Conservation (phyloP, 2,888 invertebrate species). For the Oasisia sp. region DNA sequence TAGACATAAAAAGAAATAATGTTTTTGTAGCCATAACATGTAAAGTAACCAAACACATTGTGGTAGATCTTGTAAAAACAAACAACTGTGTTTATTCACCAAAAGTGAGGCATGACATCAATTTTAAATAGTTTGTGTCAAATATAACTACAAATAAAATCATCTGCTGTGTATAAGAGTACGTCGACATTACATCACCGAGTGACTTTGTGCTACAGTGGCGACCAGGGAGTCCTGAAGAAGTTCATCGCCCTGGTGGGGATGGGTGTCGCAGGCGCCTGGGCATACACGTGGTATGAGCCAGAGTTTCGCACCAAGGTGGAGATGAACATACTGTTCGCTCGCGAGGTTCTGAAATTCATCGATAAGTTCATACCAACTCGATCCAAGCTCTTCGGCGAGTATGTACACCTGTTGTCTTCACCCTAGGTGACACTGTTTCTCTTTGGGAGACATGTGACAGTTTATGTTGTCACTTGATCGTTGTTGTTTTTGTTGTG, state of each 20-base stretch:
- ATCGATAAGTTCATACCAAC: not conserved
- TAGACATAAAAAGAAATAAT: too few species aligned
- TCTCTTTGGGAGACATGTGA: not conserved
- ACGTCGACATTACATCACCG: not conserved
- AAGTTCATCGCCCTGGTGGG: not conserved
- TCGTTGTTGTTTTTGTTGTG: not conserved
- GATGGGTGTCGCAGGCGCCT: not conserved
- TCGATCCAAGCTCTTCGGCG: not conserved
- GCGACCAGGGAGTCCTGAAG: not conserved
- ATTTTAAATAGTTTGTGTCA: too few species aligned
- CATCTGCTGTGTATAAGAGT: too few species aligned
- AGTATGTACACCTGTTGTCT: not conserved
- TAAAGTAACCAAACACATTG: too few species aligned
- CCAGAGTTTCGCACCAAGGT: slow-evolving; percentile 9
- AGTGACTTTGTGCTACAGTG: not conserved
- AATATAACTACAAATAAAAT: too few species aligned
- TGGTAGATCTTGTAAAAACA: too few species aligned
- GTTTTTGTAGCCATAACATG: too few species aligned
- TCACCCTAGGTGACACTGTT: not conserved
- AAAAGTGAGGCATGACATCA: too few species aligned
- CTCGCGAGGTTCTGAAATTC: not conserved
- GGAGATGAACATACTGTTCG: not conserved
- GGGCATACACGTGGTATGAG: not conserved
- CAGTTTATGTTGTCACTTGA: not conserved
- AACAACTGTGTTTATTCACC: too few species aligned